These are phyloP conservation scores for Nomada fucata DNA, from an alignment of 2,888 invertebrate species.

Conservation along the genomic window DNA sequence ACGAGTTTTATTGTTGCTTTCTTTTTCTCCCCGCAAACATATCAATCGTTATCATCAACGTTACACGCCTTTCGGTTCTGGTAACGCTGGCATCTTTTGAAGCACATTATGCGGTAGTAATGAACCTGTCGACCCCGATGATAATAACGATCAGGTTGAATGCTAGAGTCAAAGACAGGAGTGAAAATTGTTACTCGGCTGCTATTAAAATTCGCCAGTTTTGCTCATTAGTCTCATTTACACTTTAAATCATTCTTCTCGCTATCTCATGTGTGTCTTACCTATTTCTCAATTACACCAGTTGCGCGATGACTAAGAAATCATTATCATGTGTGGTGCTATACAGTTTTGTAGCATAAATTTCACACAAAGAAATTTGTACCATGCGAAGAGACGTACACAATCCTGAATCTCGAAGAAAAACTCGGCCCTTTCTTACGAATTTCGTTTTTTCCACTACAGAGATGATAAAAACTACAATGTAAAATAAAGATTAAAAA, in stretches of 20 bases:
- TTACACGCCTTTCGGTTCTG: conserved; percentile 17
- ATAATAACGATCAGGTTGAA: conserved; percentile 44
- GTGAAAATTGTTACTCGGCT: conserved; percentile 36
- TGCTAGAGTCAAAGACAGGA: conserved; percentile 27
- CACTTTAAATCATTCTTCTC: conserved; percentile 45
- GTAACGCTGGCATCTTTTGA: conserved; percentile 36
- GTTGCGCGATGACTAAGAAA: not conserved
- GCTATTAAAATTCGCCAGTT: conserved; percentile 17
- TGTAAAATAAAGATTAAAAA: conserved; percentile 39
- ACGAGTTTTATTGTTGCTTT: conserved; percentile 10
- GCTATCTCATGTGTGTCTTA: conserved; percentile 27
- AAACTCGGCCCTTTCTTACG: conserved; percentile 5
- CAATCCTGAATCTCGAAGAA: conserved; percentile 14
- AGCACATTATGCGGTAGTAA: conserved; percentile 51
- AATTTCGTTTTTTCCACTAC: not conserved
- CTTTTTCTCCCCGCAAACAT: conserved; percentile 7
- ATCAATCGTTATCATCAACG: conserved; percentile 15
- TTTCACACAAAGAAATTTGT: conserved; percentile 16
- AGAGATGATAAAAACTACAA: conserved; percentile 19
- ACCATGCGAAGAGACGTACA: conserved; percentile 23
- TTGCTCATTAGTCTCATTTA: conserved; percentile 27
- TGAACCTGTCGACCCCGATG: conserved; percentile 31
- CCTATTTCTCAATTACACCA: conserved; percentile 10
- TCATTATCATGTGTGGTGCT: too few relatives aligned
- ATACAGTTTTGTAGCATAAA: conserved; percentile 9